Conservation (phyloP, 2,797 vertebrate species). For the Anguilla pacifica region DNA sequence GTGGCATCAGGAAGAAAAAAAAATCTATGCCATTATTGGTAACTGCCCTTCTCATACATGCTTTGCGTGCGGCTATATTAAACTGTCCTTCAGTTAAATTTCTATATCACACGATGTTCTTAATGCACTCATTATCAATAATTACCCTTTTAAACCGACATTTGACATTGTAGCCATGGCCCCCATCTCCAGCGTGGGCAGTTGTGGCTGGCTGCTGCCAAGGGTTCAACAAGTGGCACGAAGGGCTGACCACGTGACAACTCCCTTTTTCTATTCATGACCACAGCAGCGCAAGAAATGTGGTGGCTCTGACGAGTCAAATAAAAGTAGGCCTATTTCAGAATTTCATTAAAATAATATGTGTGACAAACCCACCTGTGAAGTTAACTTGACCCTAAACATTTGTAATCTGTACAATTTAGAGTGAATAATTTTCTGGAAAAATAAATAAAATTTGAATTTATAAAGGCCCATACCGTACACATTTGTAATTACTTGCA, state of each 20-base stretch:
- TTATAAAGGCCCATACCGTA: neutral
- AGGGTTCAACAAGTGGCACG: conserved; percentile 77
- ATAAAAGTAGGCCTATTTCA: conserved; percentile 58
- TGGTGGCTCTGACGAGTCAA: conserved; percentile 64
- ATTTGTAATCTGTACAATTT: neutral
- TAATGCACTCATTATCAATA: conserved; percentile 63
- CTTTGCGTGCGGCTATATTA: neutral
- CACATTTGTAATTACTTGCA: neutral
- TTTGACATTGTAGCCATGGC: conserved; percentile 61
- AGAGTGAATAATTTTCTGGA: neutral
- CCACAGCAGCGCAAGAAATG: conserved; percentile 68
- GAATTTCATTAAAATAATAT: neutral
- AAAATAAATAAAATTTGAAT: neutral
- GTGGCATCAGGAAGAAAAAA: neutral
- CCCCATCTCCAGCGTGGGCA: conserved; percentile 48
- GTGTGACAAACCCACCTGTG: neutral
- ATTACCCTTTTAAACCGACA: conserved; percentile 67
- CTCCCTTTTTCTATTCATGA: conserved; percentile 69
- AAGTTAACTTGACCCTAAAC: neutral
- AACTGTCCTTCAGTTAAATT: neutral
- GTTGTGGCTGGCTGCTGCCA: conserved; percentile 66
- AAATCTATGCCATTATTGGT: neutral
- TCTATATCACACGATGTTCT: conserved; percentile 47
- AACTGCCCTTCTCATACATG: neutral
- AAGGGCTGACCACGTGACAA: conserved; percentile 70